Evolutionary conservation across 1,140 invertebrate genomes (phyloP), one percentile per base, ranked within the genome.

Genomic region (Trinorchestia longiramus): DNA sequence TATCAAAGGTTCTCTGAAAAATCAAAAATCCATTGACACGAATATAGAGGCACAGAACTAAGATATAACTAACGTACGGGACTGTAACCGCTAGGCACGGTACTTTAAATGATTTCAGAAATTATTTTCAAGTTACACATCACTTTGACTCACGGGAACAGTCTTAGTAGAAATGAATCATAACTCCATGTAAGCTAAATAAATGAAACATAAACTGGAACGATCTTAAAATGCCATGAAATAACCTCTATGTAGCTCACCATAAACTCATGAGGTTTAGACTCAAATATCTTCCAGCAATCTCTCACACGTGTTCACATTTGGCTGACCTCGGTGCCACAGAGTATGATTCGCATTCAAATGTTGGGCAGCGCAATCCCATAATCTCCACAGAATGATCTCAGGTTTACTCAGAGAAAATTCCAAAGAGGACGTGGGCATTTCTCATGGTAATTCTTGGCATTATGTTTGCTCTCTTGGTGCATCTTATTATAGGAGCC

Each of bases 401-500:
- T 94, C 92, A 94, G 43, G 92, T 94, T 94, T 45, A 94, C 44
- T 45, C 43, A 28, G 43, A 94, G 44, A 47, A 47, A 94, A 94
- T 94, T 47, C 92, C 44, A 47, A 45, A 40, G 41, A n/a, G 92
- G 92, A 94, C 92, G 40, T 44, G 44, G 44, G 92, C 92, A 94
- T 94, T 94, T 94, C 92, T 94, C 44, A 94, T 94, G 92, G 92
- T 94, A 94, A 94, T 94, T 94, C 92, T 47, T 94, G 92, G 92
- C 92, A 94, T 94, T 94, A 94, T 94, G 44, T 94, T 94, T 94
- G 92, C 43, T 94, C 92, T 47, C 92, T 45, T 43, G 92, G 92
- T 45, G 43, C 92, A 94, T 94, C 92, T 94, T 94, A 94, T 94
- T 94, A 94, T 94, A 19, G 92, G 11, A 4, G 92, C 43, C 43